Evolutionary conservation across 1,140 invertebrate genomes (phyloP), one percentile per base, ranked within the genome.

Genomic region (Eurytemora carolleeae): DNA sequence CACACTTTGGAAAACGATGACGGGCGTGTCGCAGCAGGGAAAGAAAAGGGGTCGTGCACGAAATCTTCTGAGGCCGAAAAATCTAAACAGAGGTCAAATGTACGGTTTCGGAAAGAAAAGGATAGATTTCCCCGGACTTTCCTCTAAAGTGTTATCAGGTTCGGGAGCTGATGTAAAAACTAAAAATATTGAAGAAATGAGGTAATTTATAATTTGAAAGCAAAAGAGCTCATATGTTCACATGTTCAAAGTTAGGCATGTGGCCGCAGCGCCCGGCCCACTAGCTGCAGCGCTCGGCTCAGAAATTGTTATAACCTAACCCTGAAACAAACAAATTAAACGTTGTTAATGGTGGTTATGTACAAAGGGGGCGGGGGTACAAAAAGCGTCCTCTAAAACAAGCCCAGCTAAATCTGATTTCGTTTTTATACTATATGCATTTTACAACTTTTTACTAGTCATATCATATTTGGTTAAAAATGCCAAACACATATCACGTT

Each of bases 1-100:
- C n/a, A n/a, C n/a, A n/a, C n/a, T n/a, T n/a, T n/a, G n/a, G n/a
- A n/a, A n/a, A n/a, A n/a, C n/a, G n/a, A n/a, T n/a, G n/a, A n/a
- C 84, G 2, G 85, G 83, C 68, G 91, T 98, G 1, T 96, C 92
- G 79, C 95, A 93, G 80, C 86, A 91, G 66, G 94, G 95, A 64
- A 83, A 77, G 67, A 92, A 91, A 70, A 81, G 92, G 75, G 95
- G 95, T n/a, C 90, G 80, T 74, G 83, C 83, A 58, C 73, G 78
- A 23, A 81, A 83, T 15, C 80, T 78, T 63, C 84, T 79, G 68
- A 73, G 78, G 18, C 77, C 79, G 16, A 85, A 85, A 70, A 82
- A 97, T 77, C 77, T 98, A 24, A 95, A 97, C 70, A 79, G 73
- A 67, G 93, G 92, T 0, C 91, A 98, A 76, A 68, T 81, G 1